Percentiles rank a stretch among this genome's conserved stretches.
Evolutionary conservation across 2,888 invertebrate species (phyloP).

Genomic region (Beris chalybata): DNA sequence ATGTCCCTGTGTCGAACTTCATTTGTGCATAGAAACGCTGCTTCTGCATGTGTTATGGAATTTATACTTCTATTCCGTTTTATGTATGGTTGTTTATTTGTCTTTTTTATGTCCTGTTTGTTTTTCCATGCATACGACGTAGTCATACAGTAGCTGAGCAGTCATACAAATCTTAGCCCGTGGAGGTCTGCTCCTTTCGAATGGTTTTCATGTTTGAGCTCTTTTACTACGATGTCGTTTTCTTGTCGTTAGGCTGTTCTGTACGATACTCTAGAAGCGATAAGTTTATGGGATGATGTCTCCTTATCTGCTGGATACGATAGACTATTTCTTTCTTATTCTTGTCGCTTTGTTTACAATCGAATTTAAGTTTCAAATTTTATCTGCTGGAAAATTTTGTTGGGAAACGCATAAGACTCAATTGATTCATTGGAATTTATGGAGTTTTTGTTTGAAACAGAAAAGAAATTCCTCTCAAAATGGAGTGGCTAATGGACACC

Average conservation of each 20-base stretch:
- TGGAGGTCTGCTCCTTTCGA: not conserved
- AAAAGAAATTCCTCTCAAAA: not conserved
- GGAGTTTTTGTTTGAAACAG: not conserved
- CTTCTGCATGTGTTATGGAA: too few species aligned
- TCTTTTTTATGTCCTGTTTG: not conserved
- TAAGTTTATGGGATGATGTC: conserved; percentile 1
- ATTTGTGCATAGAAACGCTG: too few species aligned
- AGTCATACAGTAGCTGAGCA: too few species aligned
- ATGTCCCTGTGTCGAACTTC: too few species aligned
- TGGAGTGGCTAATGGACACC: not conserved
- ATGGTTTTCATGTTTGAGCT: conserved; percentile 2
- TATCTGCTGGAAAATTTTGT: not conserved
- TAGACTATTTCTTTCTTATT: not conserved
- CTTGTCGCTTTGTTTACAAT: not conserved
- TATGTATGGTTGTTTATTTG: not conserved
- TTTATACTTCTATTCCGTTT: not conserved
- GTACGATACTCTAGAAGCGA: too few species aligned
- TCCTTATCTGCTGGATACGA: not conserved
- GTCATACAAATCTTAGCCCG: too few species aligned
- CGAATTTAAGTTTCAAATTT: not conserved
- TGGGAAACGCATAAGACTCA: not conserved
- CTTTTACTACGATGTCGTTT: not conserved
- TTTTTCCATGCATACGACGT: not conserved
- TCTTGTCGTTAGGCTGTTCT: not conserved
- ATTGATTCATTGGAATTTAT: conserved; percentile 14